Percentiles rank a stretch among this genome's conserved stretches.
Evolutionary conservation across 2,797 vertebrate genomes (phyloP).

Genomic region (Kryptolebias ocellatus): DNA sequence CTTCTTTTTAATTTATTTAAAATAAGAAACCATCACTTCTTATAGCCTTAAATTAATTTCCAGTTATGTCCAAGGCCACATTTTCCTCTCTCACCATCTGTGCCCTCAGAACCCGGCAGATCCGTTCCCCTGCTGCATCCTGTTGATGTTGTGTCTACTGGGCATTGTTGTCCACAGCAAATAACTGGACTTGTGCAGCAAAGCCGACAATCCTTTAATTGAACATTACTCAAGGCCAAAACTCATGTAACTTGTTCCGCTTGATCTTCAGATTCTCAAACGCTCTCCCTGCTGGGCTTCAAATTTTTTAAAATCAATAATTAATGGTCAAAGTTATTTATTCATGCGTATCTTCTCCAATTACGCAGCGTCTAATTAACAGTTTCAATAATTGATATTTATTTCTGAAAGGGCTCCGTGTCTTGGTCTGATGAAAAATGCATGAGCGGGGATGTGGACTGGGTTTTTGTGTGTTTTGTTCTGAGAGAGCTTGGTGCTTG

Average conservation of each 20-base stretch:
- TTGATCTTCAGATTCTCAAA: slow-evolving; percentile 83
- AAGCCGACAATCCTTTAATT: slow-evolving; percentile 81
- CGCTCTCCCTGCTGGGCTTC: slow-evolving; percentile 72
- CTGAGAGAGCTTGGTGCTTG: slow-evolving; percentile 81
- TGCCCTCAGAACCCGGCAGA: slow-evolving; percentile 44
- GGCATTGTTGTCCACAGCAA: slow-evolving; percentile 70
- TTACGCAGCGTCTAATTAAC: slow-evolving; percentile 84
- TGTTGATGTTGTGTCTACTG: slow-evolving; percentile 62
- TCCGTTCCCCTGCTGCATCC: slow-evolving; percentile 55
- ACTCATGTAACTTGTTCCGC: slow-evolving; percentile 80
- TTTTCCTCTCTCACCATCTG: slow-evolving; percentile 55
- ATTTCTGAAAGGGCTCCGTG: slow-evolving; percentile 81
- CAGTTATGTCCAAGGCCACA: slow-evolving; percentile 32
- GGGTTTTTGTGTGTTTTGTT: slow-evolving; percentile 81
- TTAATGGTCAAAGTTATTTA: slow-evolving; percentile 84
- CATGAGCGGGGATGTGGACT: slow-evolving; percentile 79
- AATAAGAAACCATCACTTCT: slow-evolving; percentile 26
- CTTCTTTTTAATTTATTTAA: slow-evolving; percentile 13
- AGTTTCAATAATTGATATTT: slow-evolving; percentile 89
- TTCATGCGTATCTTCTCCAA: slow-evolving; percentile 84
- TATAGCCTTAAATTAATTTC: slow-evolving; percentile 47
- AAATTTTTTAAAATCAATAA: slow-evolving; percentile 82
- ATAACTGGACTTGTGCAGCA: slow-evolving; percentile 68
- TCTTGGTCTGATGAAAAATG: slow-evolving; percentile 82
- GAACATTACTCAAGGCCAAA: slow-evolving; percentile 85